phyloP scores from a whole-genome alignment of 2,888 invertebrate genomes.

The Andrena bucephala region DNA sequence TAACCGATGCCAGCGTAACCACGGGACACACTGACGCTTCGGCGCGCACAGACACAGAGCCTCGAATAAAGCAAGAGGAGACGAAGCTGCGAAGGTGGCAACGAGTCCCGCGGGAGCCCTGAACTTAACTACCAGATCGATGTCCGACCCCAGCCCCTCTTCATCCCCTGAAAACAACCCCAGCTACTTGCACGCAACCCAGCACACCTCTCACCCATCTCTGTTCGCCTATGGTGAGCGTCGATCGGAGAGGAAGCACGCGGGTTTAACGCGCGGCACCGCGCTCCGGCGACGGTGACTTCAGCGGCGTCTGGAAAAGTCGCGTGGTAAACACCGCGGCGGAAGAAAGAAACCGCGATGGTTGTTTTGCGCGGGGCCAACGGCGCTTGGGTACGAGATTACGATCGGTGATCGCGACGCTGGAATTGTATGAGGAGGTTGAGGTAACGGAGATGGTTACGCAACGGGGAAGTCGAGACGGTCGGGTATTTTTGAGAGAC shows the following conservation, averaged over 20 bases:
- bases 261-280: constrained; percentile 42
- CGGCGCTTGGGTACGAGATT: background rate
- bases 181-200: constrained; percentile 58
- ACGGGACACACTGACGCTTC: constrained; percentile 14
- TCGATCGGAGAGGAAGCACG: constrained; percentile 49
- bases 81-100: constrained; percentile 77
- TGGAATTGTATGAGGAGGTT: too few relatives aligned
- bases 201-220: constrained; percentile 20
- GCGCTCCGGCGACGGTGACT: constrained; percentile 22
- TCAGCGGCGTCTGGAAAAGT: background rate
- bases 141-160: constrained; percentile 77
- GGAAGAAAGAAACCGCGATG: background rate
- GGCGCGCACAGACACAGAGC: background rate
- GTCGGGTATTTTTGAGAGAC: too few relatives aligned
- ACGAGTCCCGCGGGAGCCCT: constrained; percentile 83
- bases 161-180: constrained; percentile 62
- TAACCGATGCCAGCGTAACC: constrained; percentile 35
- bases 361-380: constrained; percentile 9
- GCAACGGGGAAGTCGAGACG: background rate
- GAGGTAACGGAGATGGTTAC: too few relatives aligned
- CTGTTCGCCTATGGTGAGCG: constrained; percentile 19
- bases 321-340: constrained; percentile 1
- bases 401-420: background rate
- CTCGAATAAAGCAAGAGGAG: constrained; percentile 68
- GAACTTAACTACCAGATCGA: constrained; percentile 84